Percentiles rank a stretch among this genome's conserved stretches.
Evolutionary conservation across 2,113 vertebrate species (phyloP).

Genomic region (Hippocampus zosterae): DNA sequence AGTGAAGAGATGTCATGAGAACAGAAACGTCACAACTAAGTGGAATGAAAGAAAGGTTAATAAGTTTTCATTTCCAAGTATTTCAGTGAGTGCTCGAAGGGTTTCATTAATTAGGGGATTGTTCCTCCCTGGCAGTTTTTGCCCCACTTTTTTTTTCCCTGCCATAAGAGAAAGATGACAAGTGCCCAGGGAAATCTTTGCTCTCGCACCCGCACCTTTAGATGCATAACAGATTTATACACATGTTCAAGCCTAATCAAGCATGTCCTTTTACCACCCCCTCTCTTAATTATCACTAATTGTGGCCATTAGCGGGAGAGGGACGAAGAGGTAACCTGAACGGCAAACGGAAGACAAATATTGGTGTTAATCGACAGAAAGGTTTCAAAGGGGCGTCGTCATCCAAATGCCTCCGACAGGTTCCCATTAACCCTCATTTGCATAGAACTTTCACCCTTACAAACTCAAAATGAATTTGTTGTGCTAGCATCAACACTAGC

Average conservation of each 20-base stretch:
- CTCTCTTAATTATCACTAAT: conserved; percentile 85
- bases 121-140: not conserved
- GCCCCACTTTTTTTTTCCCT: not conserved
- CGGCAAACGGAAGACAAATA: conserved; percentile 70
- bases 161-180: not conserved
- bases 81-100: not conserved
- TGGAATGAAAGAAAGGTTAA: not conserved
- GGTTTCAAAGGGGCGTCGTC: conserved; percentile 37
- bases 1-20: not conserved
- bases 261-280: conserved; percentile 10
- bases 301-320: conserved; percentile 81
- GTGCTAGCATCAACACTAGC: conserved; percentile 27
- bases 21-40: not conserved
- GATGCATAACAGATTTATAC: conserved; percentile 14
- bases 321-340: conserved; percentile 78
- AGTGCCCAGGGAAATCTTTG: not conserved
- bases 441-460: conserved; percentile 50
- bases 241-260: conserved; percentile 14
- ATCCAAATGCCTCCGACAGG: conserved; percentile 56
- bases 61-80: not conserved
- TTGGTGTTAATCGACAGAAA: conserved; percentile 66
- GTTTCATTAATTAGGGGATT: not conserved
- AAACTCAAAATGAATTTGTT: conserved; percentile 57
- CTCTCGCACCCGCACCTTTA: conserved; percentile 1
- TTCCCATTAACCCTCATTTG: conserved; percentile 70